Percentiles rank a stretch among this genome's conserved stretches.
phyloP scores from a whole-genome alignment of 2,113 vertebrate genomes.

The Trichomycterus rosablanca region DNA sequence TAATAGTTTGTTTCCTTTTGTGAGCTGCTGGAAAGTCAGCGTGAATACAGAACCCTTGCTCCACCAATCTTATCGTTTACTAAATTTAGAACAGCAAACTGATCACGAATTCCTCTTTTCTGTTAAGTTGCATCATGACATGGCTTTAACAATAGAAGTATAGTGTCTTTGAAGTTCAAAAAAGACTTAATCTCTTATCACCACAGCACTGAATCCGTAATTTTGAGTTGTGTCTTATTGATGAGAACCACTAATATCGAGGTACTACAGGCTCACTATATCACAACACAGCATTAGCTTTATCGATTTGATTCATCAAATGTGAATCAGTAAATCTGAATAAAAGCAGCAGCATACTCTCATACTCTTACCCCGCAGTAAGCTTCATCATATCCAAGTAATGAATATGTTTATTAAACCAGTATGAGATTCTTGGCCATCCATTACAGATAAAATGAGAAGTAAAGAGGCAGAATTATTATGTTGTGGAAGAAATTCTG shows the following conservation, averaged over 20 bases:
- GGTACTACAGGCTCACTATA: conserved; percentile 51
- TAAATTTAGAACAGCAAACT: conserved; percentile 14
- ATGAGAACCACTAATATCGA: conserved; percentile 36
- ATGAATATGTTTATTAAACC: too few relatives aligned
- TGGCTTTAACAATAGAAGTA: background rate
- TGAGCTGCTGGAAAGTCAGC: conserved; percentile 51
- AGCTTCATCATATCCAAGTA: too few relatives aligned
- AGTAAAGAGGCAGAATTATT: too few relatives aligned
- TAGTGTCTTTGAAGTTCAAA: conserved; percentile 15
- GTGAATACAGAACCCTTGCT: conserved; percentile 27
- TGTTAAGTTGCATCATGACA: conserved; percentile 15
- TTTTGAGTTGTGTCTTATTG: background rate
- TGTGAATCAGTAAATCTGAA: conserved; percentile 29
- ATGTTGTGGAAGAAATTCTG: too few relatives aligned
- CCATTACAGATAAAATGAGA: too few relatives aligned
- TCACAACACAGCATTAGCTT: conserved; percentile 51
- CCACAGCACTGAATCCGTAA: conserved; percentile 12
- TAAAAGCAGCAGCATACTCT: background rate
- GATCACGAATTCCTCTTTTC: conserved; percentile 19
- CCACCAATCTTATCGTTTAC: conserved; percentile 42
- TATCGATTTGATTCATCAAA: conserved; percentile 65
- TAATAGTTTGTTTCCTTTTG: conserved; percentile 61
- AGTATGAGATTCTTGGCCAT: too few relatives aligned
- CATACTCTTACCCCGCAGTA: too few relatives aligned
- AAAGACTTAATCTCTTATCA: background rate